Conservation (phyloP, 30 jellyfish, hydroid and myxozoan species). For the Aurelia aurita region DNA sequence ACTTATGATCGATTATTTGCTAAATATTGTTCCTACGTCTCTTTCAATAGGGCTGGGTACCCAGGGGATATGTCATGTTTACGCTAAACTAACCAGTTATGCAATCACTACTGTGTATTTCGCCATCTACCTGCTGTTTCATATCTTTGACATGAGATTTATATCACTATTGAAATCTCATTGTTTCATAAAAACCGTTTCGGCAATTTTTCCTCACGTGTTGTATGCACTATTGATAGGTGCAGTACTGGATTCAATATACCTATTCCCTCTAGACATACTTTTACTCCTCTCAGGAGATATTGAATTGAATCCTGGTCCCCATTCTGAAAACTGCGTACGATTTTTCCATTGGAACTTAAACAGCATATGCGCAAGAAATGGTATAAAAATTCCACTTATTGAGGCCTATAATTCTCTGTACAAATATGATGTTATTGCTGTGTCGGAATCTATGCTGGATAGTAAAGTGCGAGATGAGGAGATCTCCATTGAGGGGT, state of each 20-base stretch:
- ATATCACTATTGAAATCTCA: slow-evolving; percentile 6
- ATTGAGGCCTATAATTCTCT: slow-evolving; percentile 40
- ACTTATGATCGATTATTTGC: background rate
- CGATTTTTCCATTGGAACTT: slow-evolving; percentile 32
- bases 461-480: slow-evolving; percentile 39
- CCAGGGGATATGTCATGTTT: too few relatives aligned
- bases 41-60: background rate
- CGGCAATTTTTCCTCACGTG: slow-evolving; percentile 6
- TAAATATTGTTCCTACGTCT: too few relatives aligned
- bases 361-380: slow-evolving; percentile 44
- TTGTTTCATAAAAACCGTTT: background rate
- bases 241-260: slow-evolving; percentile 6
- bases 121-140: too few relatives aligned
- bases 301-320: slow-evolving; percentile 43
- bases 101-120: too few relatives aligned
- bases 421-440: slow-evolving; percentile 32
- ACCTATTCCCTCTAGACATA: slow-evolving; percentile 1
- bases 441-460: slow-evolving; percentile 35
- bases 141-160: background rate
- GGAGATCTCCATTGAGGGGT: slow-evolving; percentile 39
- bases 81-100: too few relatives aligned
- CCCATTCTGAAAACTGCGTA: slow-evolving; percentile 40
- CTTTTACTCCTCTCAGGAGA: slow-evolving; percentile 60
- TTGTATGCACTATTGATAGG: slow-evolving; percentile 9
- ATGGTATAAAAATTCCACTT: slow-evolving; percentile 22